A percentile compares a stretch with the other conserved stretches of the same genome.
phyloP scores from a whole-genome alignment of 2,888 invertebrate genomes.

The Choristoneura rosaceana region DNA sequence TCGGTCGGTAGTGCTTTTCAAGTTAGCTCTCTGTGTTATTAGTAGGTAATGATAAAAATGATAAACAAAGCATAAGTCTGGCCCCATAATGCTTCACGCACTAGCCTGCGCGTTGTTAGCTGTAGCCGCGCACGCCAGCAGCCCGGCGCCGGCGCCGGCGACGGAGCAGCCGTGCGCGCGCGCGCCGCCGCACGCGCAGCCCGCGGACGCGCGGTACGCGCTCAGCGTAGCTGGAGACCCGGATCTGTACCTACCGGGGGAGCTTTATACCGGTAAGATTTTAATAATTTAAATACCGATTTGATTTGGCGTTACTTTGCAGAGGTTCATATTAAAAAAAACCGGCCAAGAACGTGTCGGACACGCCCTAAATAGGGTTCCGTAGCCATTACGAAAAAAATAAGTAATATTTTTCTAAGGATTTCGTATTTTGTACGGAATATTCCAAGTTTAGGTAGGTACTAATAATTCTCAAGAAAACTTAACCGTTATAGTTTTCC shows the following conservation, averaged over 20 bases:
- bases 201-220: slow-evolving; percentile 89
- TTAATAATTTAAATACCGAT: too few species aligned
- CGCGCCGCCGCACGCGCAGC: slow-evolving; percentile 72
- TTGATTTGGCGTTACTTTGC: too few species aligned
- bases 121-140: slow-evolving; percentile 34
- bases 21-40: neutral
- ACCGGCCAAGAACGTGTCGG: too few species aligned
- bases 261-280: slow-evolving; percentile 90
- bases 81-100: slow-evolving; percentile 40
- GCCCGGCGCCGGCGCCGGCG: slow-evolving; percentile 12
- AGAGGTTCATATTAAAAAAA: too few species aligned
- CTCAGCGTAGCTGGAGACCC: slow-evolving; percentile 90
- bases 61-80: neutral
- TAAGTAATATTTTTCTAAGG: too few species aligned
- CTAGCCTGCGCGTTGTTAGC: slow-evolving; percentile 41
- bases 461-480: too few species aligned
- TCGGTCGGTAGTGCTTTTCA: too few species aligned
- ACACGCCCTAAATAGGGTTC: too few species aligned
- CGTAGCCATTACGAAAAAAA: too few species aligned
- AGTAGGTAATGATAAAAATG: neutral
- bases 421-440: too few species aligned
- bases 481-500: too few species aligned
- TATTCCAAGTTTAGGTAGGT: too few species aligned
- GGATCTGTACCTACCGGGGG: slow-evolving; percentile 90
- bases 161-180: slow-evolving; percentile 57